phyloP scores from a whole-genome alignment of 2,113 vertebrate genomes.

The Thamnophis sirtalis region DNA sequence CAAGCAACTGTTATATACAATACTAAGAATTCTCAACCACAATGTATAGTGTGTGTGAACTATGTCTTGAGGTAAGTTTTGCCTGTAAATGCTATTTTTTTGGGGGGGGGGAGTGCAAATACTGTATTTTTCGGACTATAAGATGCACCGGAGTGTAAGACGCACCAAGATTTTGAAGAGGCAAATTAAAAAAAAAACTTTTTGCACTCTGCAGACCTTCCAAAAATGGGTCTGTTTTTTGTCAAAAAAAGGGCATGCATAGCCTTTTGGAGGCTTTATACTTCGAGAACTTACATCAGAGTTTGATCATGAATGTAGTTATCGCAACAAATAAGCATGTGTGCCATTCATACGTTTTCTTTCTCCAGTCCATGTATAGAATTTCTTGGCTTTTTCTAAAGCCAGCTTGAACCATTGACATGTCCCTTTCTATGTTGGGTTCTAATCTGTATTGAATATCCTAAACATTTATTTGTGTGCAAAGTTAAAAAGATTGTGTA shows the following conservation, averaged over 20 bases:
- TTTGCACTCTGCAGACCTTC: no score
- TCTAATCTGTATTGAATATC: not conserved
- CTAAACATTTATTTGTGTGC: not conserved
- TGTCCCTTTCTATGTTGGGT: not conserved
- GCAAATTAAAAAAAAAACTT: no score
- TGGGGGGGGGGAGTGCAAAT: not conserved
- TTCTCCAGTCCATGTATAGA: not conserved
- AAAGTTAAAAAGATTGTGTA: not conserved
- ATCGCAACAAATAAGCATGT: not conserved
- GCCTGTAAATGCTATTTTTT: not conserved
- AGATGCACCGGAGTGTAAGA: no score
- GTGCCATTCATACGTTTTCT: not conserved
- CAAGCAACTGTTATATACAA: slow-evolving; percentile 99
- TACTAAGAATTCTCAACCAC: slow-evolving; percentile 96
- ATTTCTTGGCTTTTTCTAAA: not conserved
- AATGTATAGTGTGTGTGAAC: slow-evolving; percentile 97
- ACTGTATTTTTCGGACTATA: no score
- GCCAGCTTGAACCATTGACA: not conserved
- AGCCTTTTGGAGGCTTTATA: not conserved
- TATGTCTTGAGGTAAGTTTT: slow-evolving; percentile 89
- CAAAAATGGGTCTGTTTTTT: no score
- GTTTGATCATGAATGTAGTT: not conserved
- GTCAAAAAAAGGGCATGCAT: no score
- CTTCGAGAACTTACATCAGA: not conserved
- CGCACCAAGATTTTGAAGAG: no score